These are phyloP conservation scores for Miniopterus natalensis DNA, from an alignment of 2,113 vertebrate genomes.

Conservation along the genomic window DNA sequence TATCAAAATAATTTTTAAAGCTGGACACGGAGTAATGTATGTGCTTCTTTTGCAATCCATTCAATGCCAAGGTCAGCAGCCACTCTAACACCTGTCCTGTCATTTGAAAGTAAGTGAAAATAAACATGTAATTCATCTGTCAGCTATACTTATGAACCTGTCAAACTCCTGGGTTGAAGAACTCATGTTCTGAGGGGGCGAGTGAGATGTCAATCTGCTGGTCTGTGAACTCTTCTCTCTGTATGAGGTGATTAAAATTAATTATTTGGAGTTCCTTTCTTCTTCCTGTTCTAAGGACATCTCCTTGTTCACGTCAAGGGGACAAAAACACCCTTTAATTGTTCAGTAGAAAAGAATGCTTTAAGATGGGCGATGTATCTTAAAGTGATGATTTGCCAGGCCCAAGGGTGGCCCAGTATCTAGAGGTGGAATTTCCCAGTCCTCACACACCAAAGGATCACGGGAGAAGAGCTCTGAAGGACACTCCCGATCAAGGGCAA, in stretches of 20 bases:
- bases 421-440: constrained; percentile 37
- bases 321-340: constrained; percentile 52
- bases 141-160: neutral
- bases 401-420: neutral
- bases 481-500: constrained; percentile 12
- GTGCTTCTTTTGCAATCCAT: neutral
- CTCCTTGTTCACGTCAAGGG: neutral
- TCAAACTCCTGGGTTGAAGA: neutral
- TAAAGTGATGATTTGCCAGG: neutral
- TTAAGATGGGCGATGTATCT: neutral
- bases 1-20: neutral
- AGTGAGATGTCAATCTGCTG: neutral
- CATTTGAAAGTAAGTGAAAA: constrained; percentile 34
- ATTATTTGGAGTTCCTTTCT: neutral
- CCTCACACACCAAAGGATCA: neutral
- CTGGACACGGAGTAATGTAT: neutral
- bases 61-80: neutral
- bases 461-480: neutral
- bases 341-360: constrained; percentile 28
- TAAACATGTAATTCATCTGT: neutral
- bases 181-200: neutral
- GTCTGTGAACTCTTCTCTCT: neutral
- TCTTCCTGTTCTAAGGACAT: constrained; percentile 34
- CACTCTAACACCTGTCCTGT: neutral
- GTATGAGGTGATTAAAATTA: neutral